A percentile compares a stretch with the other conserved stretches of the same genome.
Conservation (phyloP, 1,140 invertebrate species). For the Drosophila murphyi region DNA sequence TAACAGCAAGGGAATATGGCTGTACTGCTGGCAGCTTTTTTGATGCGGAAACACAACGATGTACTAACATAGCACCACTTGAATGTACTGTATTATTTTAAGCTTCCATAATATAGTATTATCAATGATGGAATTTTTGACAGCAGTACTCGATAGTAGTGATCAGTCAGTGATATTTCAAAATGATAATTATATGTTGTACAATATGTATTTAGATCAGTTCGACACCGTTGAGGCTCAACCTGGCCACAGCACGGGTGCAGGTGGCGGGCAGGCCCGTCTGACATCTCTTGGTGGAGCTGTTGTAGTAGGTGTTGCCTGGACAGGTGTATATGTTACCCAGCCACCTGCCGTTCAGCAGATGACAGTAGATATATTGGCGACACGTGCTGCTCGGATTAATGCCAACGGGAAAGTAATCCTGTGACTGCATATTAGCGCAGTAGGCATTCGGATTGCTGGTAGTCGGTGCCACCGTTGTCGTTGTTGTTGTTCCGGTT, state of each 20-base stretch:
- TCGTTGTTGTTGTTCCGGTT: slow-evolving; percentile 21
- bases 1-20: slow-evolving; percentile 52
- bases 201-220: slow-evolving; percentile 5
- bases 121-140: neutral
- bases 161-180: no score
- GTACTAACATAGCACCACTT: slow-evolving; percentile 52
- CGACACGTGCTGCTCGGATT: slow-evolving; percentile 56
- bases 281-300: slow-evolving; percentile 43
- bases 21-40: slow-evolving; percentile 58
- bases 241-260: slow-evolving; percentile 35
- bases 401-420: slow-evolving; percentile 56
- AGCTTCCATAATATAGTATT: neutral
- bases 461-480: slow-evolving; percentile 32
- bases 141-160: no score
- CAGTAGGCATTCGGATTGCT: slow-evolving; percentile 56
- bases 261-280: slow-evolving; percentile 52
- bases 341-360: slow-evolving; percentile 46
- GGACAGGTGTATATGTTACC: slow-evolving; percentile 64
- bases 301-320: slow-evolving; percentile 54
- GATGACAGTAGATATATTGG: slow-evolving; percentile 69
- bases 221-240: slow-evolving; percentile 53
- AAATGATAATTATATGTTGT: no score
- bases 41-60: slow-evolving; percentile 42
- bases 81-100: slow-evolving; percentile 43
- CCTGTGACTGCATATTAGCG: slow-evolving; percentile 46